Evolutionary conservation across 1,140 invertebrate genomes (phyloP), one percentile per base, ranked within the genome.

Genomic region (Brachionus sp.): DNA sequence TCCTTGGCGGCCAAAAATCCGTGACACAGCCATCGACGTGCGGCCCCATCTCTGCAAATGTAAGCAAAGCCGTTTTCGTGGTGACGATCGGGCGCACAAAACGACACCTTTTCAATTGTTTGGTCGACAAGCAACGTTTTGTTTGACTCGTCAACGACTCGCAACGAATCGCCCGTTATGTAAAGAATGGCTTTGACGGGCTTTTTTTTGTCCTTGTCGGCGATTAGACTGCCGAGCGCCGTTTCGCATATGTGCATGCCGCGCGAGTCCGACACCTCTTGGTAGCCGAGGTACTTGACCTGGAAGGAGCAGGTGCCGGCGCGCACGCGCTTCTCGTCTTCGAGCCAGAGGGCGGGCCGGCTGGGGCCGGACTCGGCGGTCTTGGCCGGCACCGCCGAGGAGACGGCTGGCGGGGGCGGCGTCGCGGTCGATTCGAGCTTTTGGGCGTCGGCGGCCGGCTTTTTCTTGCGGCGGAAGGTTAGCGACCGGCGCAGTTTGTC

Each of bases 231-330:
- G 92, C 97, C 98, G 44, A 99, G 91, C 23, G 97, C 97, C 89
- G 98, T 96, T 90, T 99, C 98, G 91, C 98, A 99, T 44, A 99
- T 95, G 90, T 97, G 95, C 96, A 99, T 98, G 19, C 98, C 97
- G 86, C 97, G 92, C 0, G 96, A 98, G 90, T 99, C 97, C 89
- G 96, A 98, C 2, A 99, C 98, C 90, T 99, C 97, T 0, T 98
- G 95, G 90, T 95, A 97, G 84, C 98, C 98, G 86, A 99, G 90
- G 91, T 99, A 99, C 93, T 98, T 97, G 84, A 99, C 97, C 86
- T 94, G 92, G 90, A 99, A 99, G 86, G 93, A 94, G 90, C 97
- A 99, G 29, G 95, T 98, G 85, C 95, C 96, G 16, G 94, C 93
- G 46, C 96, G 91, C 2, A 99, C 97, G 68, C 95, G 94, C 57